Evolutionary conservation across 2,888 invertebrate genomes (phyloP).

Genomic region (Eutolmus rufibarbis): DNA sequence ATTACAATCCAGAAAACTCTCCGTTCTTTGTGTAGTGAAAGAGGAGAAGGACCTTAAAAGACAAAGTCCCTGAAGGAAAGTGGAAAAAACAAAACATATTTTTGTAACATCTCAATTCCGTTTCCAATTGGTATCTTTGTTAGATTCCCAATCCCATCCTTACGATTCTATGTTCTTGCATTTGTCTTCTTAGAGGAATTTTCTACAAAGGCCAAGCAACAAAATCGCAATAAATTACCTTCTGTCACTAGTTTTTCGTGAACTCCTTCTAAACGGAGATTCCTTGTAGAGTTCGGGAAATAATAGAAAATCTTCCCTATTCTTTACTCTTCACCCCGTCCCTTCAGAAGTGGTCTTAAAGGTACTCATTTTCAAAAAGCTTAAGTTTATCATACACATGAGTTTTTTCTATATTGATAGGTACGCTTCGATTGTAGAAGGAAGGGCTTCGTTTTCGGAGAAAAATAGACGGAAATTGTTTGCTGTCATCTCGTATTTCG

Average conservation of each 20-base stretch:
- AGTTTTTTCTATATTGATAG: not conserved
- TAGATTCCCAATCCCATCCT: not conserved
- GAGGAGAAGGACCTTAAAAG: not conserved
- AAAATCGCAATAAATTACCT: constrained; percentile 14
- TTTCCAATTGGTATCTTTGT: not conserved
- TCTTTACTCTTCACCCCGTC: not conserved
- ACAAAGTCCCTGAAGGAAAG: not conserved
- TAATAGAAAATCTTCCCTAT: not conserved
- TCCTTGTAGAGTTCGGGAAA: not conserved
- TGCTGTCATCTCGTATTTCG: not conserved
- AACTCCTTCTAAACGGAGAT: not conserved
- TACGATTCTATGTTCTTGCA: not conserved
- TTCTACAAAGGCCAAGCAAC: not conserved
- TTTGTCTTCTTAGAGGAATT: not conserved
- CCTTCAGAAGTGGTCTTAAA: not conserved
- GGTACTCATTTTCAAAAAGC: not conserved
- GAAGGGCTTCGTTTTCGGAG: not conserved
- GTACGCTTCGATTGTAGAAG: not conserved
- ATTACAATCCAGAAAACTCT: not conserved
- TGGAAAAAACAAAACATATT: not conserved
- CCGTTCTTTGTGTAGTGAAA: not conserved
- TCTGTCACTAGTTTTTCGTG: not conserved
- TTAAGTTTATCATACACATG: not conserved
- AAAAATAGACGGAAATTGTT: not conserved
- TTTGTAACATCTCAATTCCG: not conserved